A percentile compares a stretch with the other conserved stretches of the same genome.
Evolutionary conservation across 2,113 vertebrate genomes (phyloP).

Genomic region (Chiloscyllium plagiosum): DNA sequence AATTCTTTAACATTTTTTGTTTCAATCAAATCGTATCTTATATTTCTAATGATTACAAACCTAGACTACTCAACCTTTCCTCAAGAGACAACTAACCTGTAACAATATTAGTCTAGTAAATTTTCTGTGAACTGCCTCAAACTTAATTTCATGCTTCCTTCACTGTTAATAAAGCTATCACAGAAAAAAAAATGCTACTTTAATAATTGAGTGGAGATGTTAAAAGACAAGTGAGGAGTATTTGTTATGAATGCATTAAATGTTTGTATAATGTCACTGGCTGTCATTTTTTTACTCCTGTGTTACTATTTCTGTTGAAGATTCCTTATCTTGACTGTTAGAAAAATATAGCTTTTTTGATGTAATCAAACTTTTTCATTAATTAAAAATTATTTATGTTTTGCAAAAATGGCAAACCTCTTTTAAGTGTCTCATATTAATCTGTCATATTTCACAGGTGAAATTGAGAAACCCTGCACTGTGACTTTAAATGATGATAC

Average conservation of each 20-base stretch:
- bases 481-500: conserved; percentile 70
- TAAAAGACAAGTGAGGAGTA: neutral
- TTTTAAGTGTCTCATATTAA: neutral
- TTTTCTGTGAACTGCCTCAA: too few species aligned
- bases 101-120: too few species aligned
- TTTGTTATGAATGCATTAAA: neutral
- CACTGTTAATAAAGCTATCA: neutral
- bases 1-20: too few species aligned
- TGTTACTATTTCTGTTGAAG: neutral
- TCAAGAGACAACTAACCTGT: too few species aligned
- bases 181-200: neutral
- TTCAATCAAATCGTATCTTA: too few species aligned
- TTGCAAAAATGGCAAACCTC: neutral
- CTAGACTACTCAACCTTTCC: too few species aligned
- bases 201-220: neutral
- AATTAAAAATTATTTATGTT: neutral
- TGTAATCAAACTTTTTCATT: neutral
- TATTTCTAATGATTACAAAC: too few species aligned
- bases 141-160: too few species aligned
- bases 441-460: conserved; percentile 59
- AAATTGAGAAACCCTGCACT: conserved; percentile 75
- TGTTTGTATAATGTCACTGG: neutral
- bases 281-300: neutral
- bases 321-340: neutral
- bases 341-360: neutral